A percentile compares a stretch with the other conserved stretches of the same genome.
These are phyloP conservation scores for Mesocentrotus franciscanus DNA, from an alignment of 53 echinoderm and acorn worm genomes.

Conservation along the genomic window DNA sequence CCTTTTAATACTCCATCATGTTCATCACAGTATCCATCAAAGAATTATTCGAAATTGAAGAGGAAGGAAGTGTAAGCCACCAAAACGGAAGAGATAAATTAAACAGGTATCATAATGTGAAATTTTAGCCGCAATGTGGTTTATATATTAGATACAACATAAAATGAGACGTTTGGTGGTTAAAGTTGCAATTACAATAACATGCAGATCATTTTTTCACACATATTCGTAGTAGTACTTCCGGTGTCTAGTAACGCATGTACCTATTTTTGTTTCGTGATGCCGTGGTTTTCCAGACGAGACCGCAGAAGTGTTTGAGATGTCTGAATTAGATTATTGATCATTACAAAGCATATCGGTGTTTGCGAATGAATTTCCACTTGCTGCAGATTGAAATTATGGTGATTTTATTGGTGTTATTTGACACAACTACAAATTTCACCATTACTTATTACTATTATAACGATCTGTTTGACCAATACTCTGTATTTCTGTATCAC, in stretches of 20 bases:
- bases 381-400: too few species aligned
- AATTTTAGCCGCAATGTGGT: neutral
- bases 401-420: too few species aligned
- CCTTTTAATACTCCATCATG: neutral
- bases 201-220: neutral
- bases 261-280: neutral
- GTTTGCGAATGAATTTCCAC: too few species aligned
- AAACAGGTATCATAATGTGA: conserved; percentile 16
- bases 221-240: neutral
- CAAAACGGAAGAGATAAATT: conserved; percentile 25
- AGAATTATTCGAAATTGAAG: neutral
- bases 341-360: neutral
- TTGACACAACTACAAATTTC: too few species aligned
- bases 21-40: neutral
- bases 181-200: neutral
- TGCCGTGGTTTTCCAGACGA: neutral
- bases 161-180: neutral
- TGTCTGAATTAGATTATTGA: neutral
- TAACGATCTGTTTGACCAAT: too few species aligned
- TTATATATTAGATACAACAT: neutral
- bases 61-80: conserved; percentile 39
- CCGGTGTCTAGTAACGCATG: neutral
- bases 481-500: too few species aligned
- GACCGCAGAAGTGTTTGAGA: neutral
- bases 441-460: too few species aligned